Conservation (phyloP, 2,888 invertebrate genomes). For the Creontiades dilutus region DNA sequence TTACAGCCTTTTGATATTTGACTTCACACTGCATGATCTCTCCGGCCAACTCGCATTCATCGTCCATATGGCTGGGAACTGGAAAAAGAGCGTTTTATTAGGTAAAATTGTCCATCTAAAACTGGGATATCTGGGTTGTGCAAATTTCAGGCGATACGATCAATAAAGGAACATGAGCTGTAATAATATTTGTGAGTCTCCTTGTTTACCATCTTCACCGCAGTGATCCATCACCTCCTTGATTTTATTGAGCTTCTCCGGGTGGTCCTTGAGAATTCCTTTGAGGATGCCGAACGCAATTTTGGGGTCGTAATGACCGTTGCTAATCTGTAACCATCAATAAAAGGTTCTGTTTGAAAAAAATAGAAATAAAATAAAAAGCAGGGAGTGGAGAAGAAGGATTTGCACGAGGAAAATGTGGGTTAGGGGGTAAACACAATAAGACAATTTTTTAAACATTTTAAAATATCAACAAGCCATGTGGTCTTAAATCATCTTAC, state of each 20-base stretch:
- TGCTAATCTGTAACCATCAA: slow-evolving; percentile 67
- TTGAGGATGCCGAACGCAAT: slow-evolving; percentile 71
- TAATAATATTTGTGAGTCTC: not conserved
- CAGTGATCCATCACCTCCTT: slow-evolving; percentile 72
- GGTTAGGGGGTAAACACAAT: too few relatives aligned
- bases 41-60: slow-evolving; percentile 73
- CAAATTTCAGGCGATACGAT: not conserved
- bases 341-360: too few relatives aligned
- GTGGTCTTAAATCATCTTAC: too few relatives aligned
- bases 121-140: too few relatives aligned
- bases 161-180: not conserved
- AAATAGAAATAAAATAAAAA: too few relatives aligned
- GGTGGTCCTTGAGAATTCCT: slow-evolving; percentile 72
- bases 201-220: slow-evolving; percentile 70
- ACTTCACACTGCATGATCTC: slow-evolving; percentile 73
- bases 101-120: not conserved
- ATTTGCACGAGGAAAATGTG: too few relatives aligned
- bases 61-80: slow-evolving; percentile 72
- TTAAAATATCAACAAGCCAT: too few relatives aligned
- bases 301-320: slow-evolving; percentile 71
- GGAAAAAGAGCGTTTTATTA: not conserved
- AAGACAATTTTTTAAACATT: too few relatives aligned
- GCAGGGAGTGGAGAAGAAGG: too few relatives aligned
- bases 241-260: slow-evolving; percentile 70
- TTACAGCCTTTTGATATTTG: slow-evolving; percentile 73